A percentile compares a stretch with the other conserved stretches of the same genome.
Conservation (phyloP, 2,888 invertebrate genomes). For the Epistrophella euchroma region DNA sequence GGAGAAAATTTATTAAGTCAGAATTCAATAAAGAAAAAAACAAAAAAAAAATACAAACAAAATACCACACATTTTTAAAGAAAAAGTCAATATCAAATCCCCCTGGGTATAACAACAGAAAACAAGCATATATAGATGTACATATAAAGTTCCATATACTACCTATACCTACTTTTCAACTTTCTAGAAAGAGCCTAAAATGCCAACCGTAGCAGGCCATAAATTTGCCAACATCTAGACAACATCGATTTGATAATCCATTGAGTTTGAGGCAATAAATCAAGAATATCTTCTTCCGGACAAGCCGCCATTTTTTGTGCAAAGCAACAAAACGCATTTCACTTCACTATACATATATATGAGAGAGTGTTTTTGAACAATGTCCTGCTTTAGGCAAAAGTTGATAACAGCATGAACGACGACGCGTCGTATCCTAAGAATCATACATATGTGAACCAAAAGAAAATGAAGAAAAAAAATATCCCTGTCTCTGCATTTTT, state of each 20-base stretch:
- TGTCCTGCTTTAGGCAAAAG: constrained; percentile 32
- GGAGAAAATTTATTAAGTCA: background rate
- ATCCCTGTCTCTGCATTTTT: constrained; percentile 1
- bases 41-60: background rate
- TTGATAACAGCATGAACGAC: constrained; percentile 29
- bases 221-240: constrained; percentile 50
- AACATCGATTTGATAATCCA: constrained; percentile 62
- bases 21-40: background rate
- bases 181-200: constrained; percentile 19
- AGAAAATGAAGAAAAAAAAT: constrained; percentile 1
- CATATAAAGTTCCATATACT: background rate
- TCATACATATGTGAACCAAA: background rate
- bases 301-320: constrained; percentile 37
- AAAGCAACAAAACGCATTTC: constrained; percentile 14
- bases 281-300: constrained; percentile 57
- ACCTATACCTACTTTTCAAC: background rate
- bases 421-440: constrained; percentile 6
- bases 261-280: constrained; percentile 51
- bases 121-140: background rate
- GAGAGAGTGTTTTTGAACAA: constrained; percentile 23
- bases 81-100: constrained; percentile 7
- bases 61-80: background rate
- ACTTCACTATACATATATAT: too few relatives aligned
- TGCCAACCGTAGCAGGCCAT: constrained; percentile 33
- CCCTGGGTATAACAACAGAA: background rate